These are phyloP conservation scores for Agonopterix subpropinquella DNA, from an alignment of 2,888 invertebrate species.

Conservation along the genomic window DNA sequence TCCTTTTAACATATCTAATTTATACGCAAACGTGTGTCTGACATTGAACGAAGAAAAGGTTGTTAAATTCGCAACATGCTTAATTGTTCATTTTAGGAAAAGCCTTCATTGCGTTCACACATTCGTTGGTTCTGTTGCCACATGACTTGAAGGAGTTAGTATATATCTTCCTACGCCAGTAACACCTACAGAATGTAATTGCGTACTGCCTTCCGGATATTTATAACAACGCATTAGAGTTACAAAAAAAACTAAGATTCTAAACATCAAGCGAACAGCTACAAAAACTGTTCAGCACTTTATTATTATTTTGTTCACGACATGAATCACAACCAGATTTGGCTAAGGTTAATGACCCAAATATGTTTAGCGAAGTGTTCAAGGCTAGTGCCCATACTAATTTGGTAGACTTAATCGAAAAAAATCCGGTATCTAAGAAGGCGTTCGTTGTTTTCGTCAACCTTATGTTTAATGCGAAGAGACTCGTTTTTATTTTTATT, in stretches of 20 bases:
- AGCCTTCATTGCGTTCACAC: conserved; percentile 26
- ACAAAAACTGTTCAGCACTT: conserved; percentile 68
- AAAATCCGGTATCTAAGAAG: conserved; percentile 53
- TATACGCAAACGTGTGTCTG: conserved; percentile 13
- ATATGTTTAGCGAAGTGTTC: conserved; percentile 69
- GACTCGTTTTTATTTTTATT: conserved; percentile 31
- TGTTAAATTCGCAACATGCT: conserved; percentile 23
- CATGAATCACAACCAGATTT: conserved; percentile 73
- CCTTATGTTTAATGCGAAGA: conserved; percentile 23
- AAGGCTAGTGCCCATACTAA: conserved; percentile 65
- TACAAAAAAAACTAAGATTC: conserved; percentile 44
- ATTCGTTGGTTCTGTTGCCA: conserved; percentile 20
- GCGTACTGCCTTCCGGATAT: conserved; percentile 51
- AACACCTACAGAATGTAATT: conserved; percentile 47
- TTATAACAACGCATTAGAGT: conserved; percentile 35
- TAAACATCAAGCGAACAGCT: conserved; percentile 55
- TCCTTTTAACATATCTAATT: conserved; percentile 12
- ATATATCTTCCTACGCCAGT: conserved; percentile 33
- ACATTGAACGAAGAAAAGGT: conserved; percentile 30
- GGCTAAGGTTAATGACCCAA: conserved; percentile 73
- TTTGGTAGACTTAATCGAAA: conserved; percentile 53
- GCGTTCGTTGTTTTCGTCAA: conserved; percentile 35
- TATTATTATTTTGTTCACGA: conserved; percentile 69
- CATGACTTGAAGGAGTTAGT: conserved; percentile 22
- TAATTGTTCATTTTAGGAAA: conserved; percentile 23